Evolutionary conservation across 2,113 vertebrate species (phyloP).

Genomic region (Sakesphorus luctuosus): DNA sequence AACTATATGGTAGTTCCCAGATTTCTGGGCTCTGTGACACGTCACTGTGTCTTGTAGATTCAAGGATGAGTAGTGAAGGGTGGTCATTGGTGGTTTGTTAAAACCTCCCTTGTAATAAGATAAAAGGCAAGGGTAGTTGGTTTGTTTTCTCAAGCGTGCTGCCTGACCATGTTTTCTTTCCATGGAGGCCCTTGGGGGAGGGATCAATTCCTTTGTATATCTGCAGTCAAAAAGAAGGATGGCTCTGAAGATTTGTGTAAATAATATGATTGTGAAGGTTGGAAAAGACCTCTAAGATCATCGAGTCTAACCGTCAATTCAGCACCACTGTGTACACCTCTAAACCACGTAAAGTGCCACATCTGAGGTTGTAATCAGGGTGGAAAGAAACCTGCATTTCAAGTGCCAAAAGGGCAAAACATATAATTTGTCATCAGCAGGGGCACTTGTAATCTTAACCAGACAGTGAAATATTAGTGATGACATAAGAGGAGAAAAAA

Average conservation of each 20-base stretch:
- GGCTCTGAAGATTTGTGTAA: background rate
- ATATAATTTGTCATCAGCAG: background rate
- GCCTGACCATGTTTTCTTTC: background rate
- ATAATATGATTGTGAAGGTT: background rate
- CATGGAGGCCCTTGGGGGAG: background rate
- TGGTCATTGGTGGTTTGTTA: background rate
- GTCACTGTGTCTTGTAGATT: background rate
- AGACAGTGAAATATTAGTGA: background rate
- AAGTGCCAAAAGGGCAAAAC: background rate
- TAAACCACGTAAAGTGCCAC: background rate
- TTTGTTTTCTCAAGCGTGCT: background rate
- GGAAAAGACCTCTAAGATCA: background rate
- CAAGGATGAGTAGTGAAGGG: background rate
- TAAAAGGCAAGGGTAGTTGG: background rate
- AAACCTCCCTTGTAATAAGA: background rate
- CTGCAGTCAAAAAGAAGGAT: background rate
- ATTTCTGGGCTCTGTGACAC: background rate
- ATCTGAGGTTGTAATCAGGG: background rate
- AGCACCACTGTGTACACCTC: background rate
- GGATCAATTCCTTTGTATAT: background rate
- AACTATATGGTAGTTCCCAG: background rate
- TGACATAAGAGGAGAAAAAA: background rate
- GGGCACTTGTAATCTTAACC: background rate
- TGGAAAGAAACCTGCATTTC: background rate
- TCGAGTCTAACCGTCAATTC: background rate